Evolutionary conservation across 2,888 invertebrate species (phyloP), one percentile per base, ranked within the genome.

Genomic region (Oithona nana): DNA sequence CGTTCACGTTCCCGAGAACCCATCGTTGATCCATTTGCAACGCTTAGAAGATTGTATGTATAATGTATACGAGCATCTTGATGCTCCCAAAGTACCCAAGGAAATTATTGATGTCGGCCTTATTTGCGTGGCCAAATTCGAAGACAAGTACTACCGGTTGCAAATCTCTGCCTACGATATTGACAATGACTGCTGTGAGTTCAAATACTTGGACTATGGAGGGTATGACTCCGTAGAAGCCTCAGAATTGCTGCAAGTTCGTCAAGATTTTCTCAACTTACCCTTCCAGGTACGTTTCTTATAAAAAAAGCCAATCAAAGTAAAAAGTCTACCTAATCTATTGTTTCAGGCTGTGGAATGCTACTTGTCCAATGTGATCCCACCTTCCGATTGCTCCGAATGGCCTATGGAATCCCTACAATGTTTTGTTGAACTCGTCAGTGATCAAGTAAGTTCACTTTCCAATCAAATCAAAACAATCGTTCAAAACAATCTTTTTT

Each of bases 1-100:
- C 76, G 79, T 98, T 64, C 95, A 95, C 74, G 87, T 93, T 74
- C 93, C 92, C 2, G 83, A 89, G 64, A 95, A 97, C 76, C 94
- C 95, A 4, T 84, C 92, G 54, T 92, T 85, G 77, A 86, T 86
- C 22, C 82, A 84, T 64, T 79, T 95, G 68, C 81, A 84, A 69
- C 77, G 83, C 65, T 79, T 94, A 68, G 63, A 64, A 13, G 68
- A 71, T 26, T 83, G 80, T 71, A 89, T 97, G 84, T 83, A 82
- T 68, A 77, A 79, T 65, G 83, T 85, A 66, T 97, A 97, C 75
- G 80, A 80, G 66, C 80, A 80, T 68, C 80, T 81, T 64, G 69
- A 71, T 30, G 83, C 83, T 54, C 93, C 95, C 48, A 74, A 81
- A 66, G 76, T 93, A 70, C 88, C 89, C 29, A 78, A 82, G 69